These are phyloP conservation scores for Camponotus vicinus DNA, from an alignment of 1,140 invertebrate genomes.

Conservation along the genomic window DNA sequence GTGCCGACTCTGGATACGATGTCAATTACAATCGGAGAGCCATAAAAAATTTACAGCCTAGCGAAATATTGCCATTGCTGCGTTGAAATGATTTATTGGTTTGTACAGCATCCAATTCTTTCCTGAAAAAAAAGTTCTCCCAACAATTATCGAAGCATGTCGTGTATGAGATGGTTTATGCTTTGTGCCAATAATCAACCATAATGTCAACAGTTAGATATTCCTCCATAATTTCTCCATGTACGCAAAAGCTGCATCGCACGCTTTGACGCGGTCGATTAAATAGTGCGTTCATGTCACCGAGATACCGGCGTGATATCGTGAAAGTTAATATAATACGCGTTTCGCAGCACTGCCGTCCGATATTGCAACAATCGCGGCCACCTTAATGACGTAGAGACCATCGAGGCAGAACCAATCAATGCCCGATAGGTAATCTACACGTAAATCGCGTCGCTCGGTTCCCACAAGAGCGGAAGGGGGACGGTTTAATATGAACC, in stretches of 20 bases:
- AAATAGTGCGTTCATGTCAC: conserved; percentile 1
- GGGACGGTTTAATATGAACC: conserved; percentile 50
- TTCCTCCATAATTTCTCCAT: neutral
- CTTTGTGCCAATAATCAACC: conserved; percentile 30
- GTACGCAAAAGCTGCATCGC: neutral
- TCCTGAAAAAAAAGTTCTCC: conserved; percentile 6
- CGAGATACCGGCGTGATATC: conserved; percentile 39
- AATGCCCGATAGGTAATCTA: conserved; percentile 60
- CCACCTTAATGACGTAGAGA: conserved; percentile 61
- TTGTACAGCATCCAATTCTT: neutral
- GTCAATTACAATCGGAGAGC: conserved; percentile 74
- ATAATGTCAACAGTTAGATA: neutral
- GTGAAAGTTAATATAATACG: conserved; percentile 41
- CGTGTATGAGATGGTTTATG: conserved; percentile 22
- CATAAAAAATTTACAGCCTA: conserved; percentile 70
- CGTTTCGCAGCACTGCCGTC: neutral
- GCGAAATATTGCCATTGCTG: conserved; percentile 70
- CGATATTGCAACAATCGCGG: conserved; percentile 61
- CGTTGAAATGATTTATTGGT: conserved; percentile 51
- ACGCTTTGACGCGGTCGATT: conserved; percentile 6
- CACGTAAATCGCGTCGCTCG: conserved; percentile 63
- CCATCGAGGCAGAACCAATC: conserved; percentile 45
- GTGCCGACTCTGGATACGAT: conserved; percentile 68
- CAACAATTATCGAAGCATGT: conserved; percentile 48
- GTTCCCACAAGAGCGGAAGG: conserved; percentile 5